Evolutionary conservation across 2,113 vertebrate genomes (phyloP), one percentile per base, ranked within the genome.

Genomic region (Lophura nycthemera): DNA sequence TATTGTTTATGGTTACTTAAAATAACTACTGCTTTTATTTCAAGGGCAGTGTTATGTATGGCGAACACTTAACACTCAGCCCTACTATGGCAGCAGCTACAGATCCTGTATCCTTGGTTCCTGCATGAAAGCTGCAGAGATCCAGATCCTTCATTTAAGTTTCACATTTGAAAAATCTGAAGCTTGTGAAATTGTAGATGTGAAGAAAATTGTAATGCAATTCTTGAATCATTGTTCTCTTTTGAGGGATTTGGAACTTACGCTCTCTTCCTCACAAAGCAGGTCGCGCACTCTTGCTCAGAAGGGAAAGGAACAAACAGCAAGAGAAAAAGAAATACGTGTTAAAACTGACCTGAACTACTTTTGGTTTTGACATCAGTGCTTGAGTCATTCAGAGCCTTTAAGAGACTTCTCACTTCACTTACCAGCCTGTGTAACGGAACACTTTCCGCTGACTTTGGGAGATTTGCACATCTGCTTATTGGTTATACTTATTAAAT

Each of bases 1-100:
- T 89, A 83, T 97, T 90, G 83, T 94, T 94, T 93, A 94, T 89
- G 90, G 87, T 91, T 94, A 90, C 95, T 96, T 96, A 92, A 96
- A 96, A 96, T 96, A 96, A 88, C 89, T 75, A 30, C 45, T 83
- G 77, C 54, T 91, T 96, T 95, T 96, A 61, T 94, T 93, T 86
- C 91, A 94, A 94, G 91, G 88, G 47, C 90, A 95, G 24, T 72
- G 66, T 69, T 93, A 36, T 77, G 21, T 78, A 61, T 77, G 90
- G 74, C 75, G 72, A 93, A 13, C 66, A 25, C 50, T 72, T 92
- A 90, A 80, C 57, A 36, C 36, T 88, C 72, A 92, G 25, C 71
- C 59, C 47, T 56, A 25, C 75, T 87, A 73, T 77, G 77, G 80
- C 61, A 93, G 84, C 22, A 52, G 13, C 79, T 86, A 71, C 52